Evolutionary conservation across 23 tunicate species (phyloP), one percentile per base, ranked within the genome.

Genomic region (Ascidia mentula): DNA sequence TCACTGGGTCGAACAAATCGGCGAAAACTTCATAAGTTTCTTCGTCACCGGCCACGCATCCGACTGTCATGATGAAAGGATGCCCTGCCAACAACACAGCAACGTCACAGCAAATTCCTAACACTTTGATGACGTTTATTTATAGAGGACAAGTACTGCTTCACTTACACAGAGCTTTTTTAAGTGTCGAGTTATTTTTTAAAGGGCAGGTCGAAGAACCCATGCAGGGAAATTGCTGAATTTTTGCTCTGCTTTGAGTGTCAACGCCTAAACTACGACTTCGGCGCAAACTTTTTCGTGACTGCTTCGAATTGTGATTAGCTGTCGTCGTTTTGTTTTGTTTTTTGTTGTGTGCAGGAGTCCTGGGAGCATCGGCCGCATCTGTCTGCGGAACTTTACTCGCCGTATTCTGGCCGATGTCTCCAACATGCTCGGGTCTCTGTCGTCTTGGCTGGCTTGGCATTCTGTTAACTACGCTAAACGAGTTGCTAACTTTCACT

Each of bases 21-120:
- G 96, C 99, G 77, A 95, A 95, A 7, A 82, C 88, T 0, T 89
- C 87, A 74, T 94, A 94, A 31, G 86, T 39, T 77, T 94, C 98
- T 38, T 95, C 99, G 45, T 95, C 99, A 12, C 99, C 99, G 12
- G 99, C 99, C 3, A 95, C 99, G 75, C 99, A 95, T 32, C 99
- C 99, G 22, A 95, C 99, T 5, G 99, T 95, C 99, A 89, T 95
- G 83, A 95, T 95, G 86, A 85, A 95, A n/a, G 99, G 99, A 75
- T 95, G 99, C 35, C 99, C 98, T 74, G 53, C 13, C 3, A 17
- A 45, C 60, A 15, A 45, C 60, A 45, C 18, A 45, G 18, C 18
- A 45, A 45, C 60, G 18, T 15, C 15, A 9, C 53, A 42, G 53
- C 53, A 15, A 42, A 42, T 42, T 9, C 53, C 53, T 9, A 42